Base-by-base conservation (phyloP, 2,113 vertebrate genomes). In the Chlamydotis undulata region DNA sequence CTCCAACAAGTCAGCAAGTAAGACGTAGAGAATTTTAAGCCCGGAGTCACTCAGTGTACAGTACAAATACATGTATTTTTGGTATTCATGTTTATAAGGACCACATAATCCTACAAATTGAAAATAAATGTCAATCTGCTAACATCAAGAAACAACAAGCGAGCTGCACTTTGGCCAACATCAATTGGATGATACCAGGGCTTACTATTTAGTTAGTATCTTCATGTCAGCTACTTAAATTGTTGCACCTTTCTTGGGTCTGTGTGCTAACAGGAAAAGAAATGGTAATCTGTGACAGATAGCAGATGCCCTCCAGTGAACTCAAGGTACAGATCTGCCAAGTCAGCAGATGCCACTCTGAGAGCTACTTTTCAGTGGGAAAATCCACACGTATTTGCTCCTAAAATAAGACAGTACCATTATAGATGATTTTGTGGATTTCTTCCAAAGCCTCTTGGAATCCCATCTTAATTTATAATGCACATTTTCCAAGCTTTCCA, bases 321-420 rank as follows among this genome's bases (percentile, higher is more conserved):
- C 76, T n/a, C 64, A 55, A 83, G 25, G 57, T 65, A 67, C 31
- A 49, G 47, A 81, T 74, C 79, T 95, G 92, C 73, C 73, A 89
- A 83, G 69, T 89, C 86, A 96, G 83, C 89, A 96, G 89, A 83
- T 71, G 64, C 39, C 43, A 35, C 56, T 83, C 60, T 63, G 69
- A 59, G 45, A 87, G 45, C 16, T 77, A 28, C 18, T 94, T 91
- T 74, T 60, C 64, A 53, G 26, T 7, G 8, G 26, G 53, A 63
- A 90, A 68, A 39, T 26, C 80, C 53, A 67, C 21, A 43, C 7
- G 6, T 29, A 76, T 67, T 87, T 91, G 55, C 53, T 90, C 52
- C 14, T 83, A 77, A 93, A 88, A 89, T 17, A 45, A 85, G 59
- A 59, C 14, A 56, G 63, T 22, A 76, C 69, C 19, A 19, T 77